phyloP scores from a whole-genome alignment of 2,113 vertebrate genomes.

The Albula glossodonta region DNA sequence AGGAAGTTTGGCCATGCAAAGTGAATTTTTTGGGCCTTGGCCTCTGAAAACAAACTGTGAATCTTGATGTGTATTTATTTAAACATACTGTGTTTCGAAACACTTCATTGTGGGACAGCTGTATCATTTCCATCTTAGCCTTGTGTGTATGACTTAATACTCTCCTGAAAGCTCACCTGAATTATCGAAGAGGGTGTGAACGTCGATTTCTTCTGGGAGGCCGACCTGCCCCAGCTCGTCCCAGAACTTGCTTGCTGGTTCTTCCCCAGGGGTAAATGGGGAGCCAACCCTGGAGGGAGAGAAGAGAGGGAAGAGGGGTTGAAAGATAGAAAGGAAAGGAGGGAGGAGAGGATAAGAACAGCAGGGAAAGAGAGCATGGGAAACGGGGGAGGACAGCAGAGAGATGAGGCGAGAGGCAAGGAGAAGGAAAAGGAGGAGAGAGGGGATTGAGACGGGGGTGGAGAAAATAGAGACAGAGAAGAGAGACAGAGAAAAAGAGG shows the following conservation, averaged over 20 bases:
- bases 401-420: slow-evolving; percentile 70
- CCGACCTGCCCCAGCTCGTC: slow-evolving; percentile 95
- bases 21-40: too few species aligned
- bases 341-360: slow-evolving; percentile 27
- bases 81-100: too few species aligned
- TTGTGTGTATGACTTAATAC: too few species aligned
- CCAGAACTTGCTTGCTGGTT: slow-evolving; percentile 83
- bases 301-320: background rate
- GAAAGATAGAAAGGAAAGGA: background rate
- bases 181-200: slow-evolving; percentile 90
- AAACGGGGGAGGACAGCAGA: slow-evolving; percentile 43
- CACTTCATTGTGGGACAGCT: too few species aligned
- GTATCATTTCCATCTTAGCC: too few species aligned
- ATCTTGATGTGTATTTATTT: too few species aligned
- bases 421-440: slow-evolving; percentile 14
- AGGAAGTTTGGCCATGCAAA: too few species aligned
- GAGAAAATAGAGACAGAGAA: slow-evolving; percentile 24
- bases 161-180: slow-evolving; percentile 74
- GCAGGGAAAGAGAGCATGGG: slow-evolving; percentile 41
- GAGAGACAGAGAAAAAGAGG: slow-evolving; percentile 39
- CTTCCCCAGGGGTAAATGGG: slow-evolving; percentile 61
- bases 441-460: background rate
- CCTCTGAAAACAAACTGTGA: too few species aligned
- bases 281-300: background rate
- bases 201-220: slow-evolving; percentile 84